Evolutionary conservation across 2,888 invertebrate species (phyloP), one percentile per base, ranked within the genome.

Genomic region (Pantelozetes paolii): DNA sequence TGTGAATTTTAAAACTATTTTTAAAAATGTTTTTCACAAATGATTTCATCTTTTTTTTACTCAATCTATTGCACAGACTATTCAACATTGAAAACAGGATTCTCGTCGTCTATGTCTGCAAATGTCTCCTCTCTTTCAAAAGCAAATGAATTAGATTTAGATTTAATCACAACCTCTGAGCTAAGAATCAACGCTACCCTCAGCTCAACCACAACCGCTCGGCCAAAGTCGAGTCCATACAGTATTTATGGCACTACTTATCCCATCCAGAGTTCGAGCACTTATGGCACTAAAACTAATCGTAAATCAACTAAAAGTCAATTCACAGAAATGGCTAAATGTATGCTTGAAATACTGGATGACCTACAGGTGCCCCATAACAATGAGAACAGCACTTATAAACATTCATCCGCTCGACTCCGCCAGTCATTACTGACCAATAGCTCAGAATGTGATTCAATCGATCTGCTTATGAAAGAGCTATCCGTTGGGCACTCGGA

Each of bases 281-380:
- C 6, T n/a, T 6, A 5, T 15, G 3, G 23, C 13, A 26, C 23
- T 26, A 57, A 57, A 57, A 23, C 57, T 8, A 57, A 57, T 23
- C 11, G 57, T 23, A 57, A 57, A 23, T 57, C 57, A 23, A 57
- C 20, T 3, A 77, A 79, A 23, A 77, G 78, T 13, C 78, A 79
- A 8, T 80, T 81, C 76, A 80, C 80, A 2, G 80, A 81, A 75
- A 80, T 81, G 42, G 81, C 81, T 30, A 78, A 79, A 26, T 81
- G 80, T 74, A 81, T 81, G 80, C 76, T 81, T 71, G 81, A 81
- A 74, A 81, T 81, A 72, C 80, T 81, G 71, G 80, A 81, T 71
- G 80, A 81, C 74, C 77, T 81, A 26, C 80, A 80, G 72, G 48
- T 76, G 54, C 26, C 48, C 6, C 45, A 30, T 3, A 36, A 36